Evolutionary conservation across 1,140 invertebrate genomes (phyloP), one percentile per base, ranked within the genome.

Genomic region (Uloborus diversus): DNA sequence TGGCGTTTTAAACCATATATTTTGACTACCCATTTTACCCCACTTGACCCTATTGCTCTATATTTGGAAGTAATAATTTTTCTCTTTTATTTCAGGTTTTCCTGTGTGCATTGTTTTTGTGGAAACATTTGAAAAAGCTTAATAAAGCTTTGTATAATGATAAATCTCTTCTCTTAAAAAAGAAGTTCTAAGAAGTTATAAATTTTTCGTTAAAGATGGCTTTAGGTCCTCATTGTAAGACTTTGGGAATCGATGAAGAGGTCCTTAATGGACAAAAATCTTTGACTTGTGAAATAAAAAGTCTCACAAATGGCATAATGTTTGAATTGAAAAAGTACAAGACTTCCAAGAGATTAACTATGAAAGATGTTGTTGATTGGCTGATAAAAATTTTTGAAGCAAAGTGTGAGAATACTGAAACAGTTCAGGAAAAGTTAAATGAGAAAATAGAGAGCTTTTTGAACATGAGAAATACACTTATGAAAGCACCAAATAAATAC

Each of bases 251-350:
- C 61, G 76, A 79, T 62, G 76, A 79, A 28, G 76, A 79, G 69
- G 76, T 79, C n/a, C 23, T 79, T 0, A 69, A n/a, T 79, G 76
- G 76, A 13, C 76, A 79, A 25, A 79, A 79, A 35, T 27, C 25
- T 11, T 61, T 59, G 30, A 49, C 64, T 25, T 79, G 76, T 51
- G 76, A 79, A 35, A n/a, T 13, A 37, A 79, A 79, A 49, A 79
- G 56, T 32, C 25, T 79, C 27, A 59, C 64, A 4, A 79, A 79
- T 79, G 76, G 76, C 13, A 51, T 79, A 23, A 69, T 79, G 64
- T 79, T 64, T 64, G 76, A 79, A 27, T 25, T 79, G n/a, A 68
- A 62, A 14, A 79, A 79, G 30, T 69, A 79, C 51, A 79, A 79
- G 30, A 69, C 57, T 37, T 17, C 65, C 0, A 79, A 79, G n/a